Evolutionary conservation across 2,113 vertebrate species (phyloP), one percentile per base, ranked within the genome.

Genomic region (Toxotes jaculatrix): DNA sequence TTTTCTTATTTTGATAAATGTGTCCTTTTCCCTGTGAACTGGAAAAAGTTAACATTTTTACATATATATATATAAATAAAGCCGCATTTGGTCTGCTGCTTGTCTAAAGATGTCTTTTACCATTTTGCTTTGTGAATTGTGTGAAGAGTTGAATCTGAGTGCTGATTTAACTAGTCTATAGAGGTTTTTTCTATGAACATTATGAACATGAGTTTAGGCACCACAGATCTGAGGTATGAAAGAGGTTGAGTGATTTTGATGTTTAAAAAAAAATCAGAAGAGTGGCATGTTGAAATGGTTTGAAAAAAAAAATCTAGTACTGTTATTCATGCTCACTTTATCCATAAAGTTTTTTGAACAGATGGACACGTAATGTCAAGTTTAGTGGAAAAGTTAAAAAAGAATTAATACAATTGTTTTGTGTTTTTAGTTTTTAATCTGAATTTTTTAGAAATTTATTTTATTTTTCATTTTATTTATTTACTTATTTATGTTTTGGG

Each of bases 1-100:
- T 27, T 64, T 67, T 74, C 69, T 64, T 78, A 72, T 84, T 77
- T 86, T 79, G 59, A 80, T 63, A 65, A 70, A 36, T 40, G 38
- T 57, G 32, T 70, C 16, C 16, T 82, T 51, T 77, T 34, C 51
- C 57, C 56, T 1, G 36, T 56, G 21, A 87, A 79, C 56, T 56
- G 43, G 73, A 56, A 82, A 82, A 83, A 53, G 27, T 10, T n/a
- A 40, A 16, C n/a, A 23, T 17, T 84, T 57, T 91, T 88, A 27
- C 27, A 27, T 27, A 27, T 27, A 27, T 87, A 77, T 85, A 76
- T 80, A 49, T 73, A 70, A 89, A 86, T 90, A 89, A 90, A 89
- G 57, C 6, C 2, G 6, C 0, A 63, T 74, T 83, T 83, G 78
- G 19, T 86, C 51, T 68, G 83, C 21, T 49, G 9, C 10, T 80